These are phyloP conservation scores for Tetragonula clypearis DNA, from an alignment of 1,140 invertebrate genomes.

Conservation along the genomic window DNA sequence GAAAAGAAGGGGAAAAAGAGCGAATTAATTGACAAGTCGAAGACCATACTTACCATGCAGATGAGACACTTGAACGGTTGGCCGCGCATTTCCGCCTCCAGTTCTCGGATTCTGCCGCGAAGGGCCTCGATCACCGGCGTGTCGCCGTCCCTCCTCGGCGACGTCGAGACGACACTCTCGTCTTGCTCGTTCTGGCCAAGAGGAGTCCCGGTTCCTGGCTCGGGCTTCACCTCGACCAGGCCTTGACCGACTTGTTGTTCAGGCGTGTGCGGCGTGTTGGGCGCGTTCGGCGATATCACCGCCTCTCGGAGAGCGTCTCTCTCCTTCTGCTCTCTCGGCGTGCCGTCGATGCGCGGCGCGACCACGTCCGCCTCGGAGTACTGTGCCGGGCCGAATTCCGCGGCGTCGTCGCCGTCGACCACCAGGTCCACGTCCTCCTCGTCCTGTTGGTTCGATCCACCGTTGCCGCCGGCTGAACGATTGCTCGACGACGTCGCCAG, in stretches of 20 bases:
- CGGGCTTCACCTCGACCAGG: constrained; percentile 79
- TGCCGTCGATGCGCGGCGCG: constrained; percentile 82
- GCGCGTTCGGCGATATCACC: constrained; percentile 80
- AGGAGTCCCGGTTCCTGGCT: constrained; percentile 76
- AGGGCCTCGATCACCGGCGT: constrained; percentile 89
- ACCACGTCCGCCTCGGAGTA: constrained; percentile 90
- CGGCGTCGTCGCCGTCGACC: constrained; percentile 88
- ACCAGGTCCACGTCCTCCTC: constrained; percentile 93
- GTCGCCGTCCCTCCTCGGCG: constrained; percentile 80
- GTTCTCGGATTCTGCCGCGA: constrained; percentile 86
- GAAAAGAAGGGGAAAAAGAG: no score
- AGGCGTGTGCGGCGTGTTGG: constrained; percentile 66
- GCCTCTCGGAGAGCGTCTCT: constrained; percentile 84
- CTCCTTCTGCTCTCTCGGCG: constrained; percentile 83
- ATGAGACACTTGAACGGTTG: constrained; percentile 91
- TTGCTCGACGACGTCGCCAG: constrained; percentile 83
- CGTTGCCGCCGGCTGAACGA: constrained; percentile 76
- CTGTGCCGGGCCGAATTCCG: constrained; percentile 91
- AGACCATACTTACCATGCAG: constrained; percentile 87
- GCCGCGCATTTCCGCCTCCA: constrained; percentile 84
- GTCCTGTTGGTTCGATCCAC: constrained; percentile 81
- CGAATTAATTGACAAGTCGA: no score
- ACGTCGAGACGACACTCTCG: constrained; percentile 79
- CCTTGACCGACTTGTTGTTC: constrained; percentile 59
- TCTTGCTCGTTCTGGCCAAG: constrained; percentile 67